These are phyloP conservation scores for Condylostylus longicornis DNA, from an alignment of 1,140 invertebrate genomes.

Conservation along the genomic window DNA sequence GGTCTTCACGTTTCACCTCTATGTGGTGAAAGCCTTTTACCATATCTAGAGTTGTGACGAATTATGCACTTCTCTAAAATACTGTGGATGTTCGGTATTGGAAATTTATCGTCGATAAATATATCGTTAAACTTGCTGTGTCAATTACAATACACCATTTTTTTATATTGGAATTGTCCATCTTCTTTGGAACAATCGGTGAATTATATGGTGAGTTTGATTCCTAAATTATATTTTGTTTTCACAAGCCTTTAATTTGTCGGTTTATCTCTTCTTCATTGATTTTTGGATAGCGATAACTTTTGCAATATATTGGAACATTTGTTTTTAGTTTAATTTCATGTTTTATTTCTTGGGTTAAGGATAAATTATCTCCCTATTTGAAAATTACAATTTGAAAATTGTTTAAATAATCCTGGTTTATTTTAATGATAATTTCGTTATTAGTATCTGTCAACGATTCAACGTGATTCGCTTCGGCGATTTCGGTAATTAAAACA, in stretches of 20 bases:
- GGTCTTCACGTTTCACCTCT: constrained; percentile 7
- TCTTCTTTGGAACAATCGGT: constrained; percentile 19
- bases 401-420: neutral
- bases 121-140: constrained; percentile 19
- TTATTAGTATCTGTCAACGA: too few relatives aligned
- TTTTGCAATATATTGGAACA: constrained; percentile 13
- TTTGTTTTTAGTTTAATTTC: constrained; percentile 13
- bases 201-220: constrained; percentile 12
- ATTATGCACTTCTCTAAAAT: constrained; percentile 9
- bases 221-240: constrained; percentile 14
- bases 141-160: constrained; percentile 26
- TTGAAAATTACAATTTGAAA: constrained; percentile 6
- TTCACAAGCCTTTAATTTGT: constrained; percentile 20
- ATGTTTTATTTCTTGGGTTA: constrained; percentile 18
- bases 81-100: constrained; percentile 11
- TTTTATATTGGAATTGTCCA: constrained; percentile 8
- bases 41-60: constrained; percentile 12
- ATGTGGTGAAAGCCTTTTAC: constrained; percentile 32
- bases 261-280: constrained; percentile 16
- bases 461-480: too few relatives aligned
- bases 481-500: too few relatives aligned
- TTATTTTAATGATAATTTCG: constrained; percentile 1
- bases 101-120: constrained; percentile 10
- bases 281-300: constrained; percentile 21
- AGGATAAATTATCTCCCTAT: constrained; percentile 10